phyloP scores from a whole-genome alignment of 2,113 vertebrate genomes.

The Aleadryas rufinucha region DNA sequence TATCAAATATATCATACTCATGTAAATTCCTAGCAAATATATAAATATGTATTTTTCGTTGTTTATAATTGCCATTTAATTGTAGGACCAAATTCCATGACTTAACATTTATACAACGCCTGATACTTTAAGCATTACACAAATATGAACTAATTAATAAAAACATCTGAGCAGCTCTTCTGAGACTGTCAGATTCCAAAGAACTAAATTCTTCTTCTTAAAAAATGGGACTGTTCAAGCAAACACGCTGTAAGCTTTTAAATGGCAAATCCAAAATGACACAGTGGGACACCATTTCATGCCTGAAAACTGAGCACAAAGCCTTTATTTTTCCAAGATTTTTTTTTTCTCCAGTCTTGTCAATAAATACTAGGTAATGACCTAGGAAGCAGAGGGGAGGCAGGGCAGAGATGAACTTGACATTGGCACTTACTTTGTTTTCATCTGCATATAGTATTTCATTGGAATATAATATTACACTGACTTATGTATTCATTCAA shows the following conservation, averaged over 20 bases:
- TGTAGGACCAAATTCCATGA: slow-evolving; percentile 10
- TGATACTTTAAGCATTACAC: slow-evolving; percentile 52
- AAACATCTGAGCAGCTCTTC: slow-evolving; percentile 49
- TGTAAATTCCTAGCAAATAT: slow-evolving; percentile 34
- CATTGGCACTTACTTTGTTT: slow-evolving; percentile 46
- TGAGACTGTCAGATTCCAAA: slow-evolving; percentile 40
- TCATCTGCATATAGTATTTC: background rate
- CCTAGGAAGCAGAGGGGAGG: background rate
- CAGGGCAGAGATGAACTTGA: slow-evolving; percentile 40
- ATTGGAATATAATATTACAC: background rate
- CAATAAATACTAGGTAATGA: slow-evolving; percentile 46
- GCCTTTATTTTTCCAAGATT: slow-evolving; percentile 10
- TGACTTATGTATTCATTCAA: slow-evolving; percentile 33
- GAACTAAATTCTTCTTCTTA: slow-evolving; percentile 11
- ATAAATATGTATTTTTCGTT: slow-evolving; percentile 45
- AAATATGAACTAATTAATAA: slow-evolving; percentile 63
- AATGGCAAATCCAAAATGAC: slow-evolving; percentile 31
- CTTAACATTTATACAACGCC: slow-evolving; percentile 29
- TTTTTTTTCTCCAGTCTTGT: background rate
- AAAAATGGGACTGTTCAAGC: background rate
- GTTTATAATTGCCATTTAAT: slow-evolving; percentile 40
- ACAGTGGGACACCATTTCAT: slow-evolving; percentile 36
- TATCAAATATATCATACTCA: slow-evolving; percentile 11
- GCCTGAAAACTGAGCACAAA: slow-evolving; percentile 16
- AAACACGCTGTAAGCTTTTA: slow-evolving; percentile 5